A percentile compares a stretch with the other conserved stretches of the same genome.
These are phyloP conservation scores for Drosophila paucipuncta DNA, from an alignment of 2,888 invertebrate genomes.

Conservation along the genomic window DNA sequence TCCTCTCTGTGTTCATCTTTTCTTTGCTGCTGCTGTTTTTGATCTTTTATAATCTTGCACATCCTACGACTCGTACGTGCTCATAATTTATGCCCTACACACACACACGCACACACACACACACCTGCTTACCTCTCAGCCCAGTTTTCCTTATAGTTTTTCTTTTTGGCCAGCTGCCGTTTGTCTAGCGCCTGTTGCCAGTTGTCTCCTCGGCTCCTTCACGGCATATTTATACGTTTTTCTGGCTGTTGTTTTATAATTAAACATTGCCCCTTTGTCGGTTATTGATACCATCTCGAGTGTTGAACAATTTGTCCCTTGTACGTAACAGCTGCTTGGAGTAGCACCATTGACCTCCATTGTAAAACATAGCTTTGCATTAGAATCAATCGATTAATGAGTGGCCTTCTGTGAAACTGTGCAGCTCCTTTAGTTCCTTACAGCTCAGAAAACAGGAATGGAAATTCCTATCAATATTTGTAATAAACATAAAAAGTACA, in stretches of 20 bases:
- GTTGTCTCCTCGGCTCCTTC: conserved; percentile 24
- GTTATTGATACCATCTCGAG: conserved; percentile 38
- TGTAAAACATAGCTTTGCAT: neutral
- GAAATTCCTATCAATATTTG: neutral
- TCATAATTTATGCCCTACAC: conserved; percentile 65
- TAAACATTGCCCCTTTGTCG: conserved; percentile 39
- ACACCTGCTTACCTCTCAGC: conserved; percentile 48
- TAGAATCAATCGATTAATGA: neutral
- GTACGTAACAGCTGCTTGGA: conserved; percentile 43
- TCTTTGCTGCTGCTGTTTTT: conserved; percentile 29
- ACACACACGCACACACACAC: conserved; percentile 19
- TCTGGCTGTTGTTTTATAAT: conserved; percentile 46
- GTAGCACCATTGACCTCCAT: neutral
- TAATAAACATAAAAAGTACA: neutral
- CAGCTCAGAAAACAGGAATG: neutral
- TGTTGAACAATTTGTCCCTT: conserved; percentile 46
- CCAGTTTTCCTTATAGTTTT: conserved; percentile 45
- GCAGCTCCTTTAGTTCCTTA: neutral
- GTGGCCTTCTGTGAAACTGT: neutral
- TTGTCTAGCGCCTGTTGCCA: conserved; percentile 30
- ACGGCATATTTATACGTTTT: conserved; percentile 22
- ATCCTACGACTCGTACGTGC: conserved; percentile 62
- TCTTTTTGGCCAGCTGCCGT: conserved; percentile 59
- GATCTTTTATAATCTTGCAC: conserved; percentile 69
- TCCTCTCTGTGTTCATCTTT: neutral